phyloP scores from a whole-genome alignment of 2,113 vertebrate species.

The Lepus timidus region DNA sequence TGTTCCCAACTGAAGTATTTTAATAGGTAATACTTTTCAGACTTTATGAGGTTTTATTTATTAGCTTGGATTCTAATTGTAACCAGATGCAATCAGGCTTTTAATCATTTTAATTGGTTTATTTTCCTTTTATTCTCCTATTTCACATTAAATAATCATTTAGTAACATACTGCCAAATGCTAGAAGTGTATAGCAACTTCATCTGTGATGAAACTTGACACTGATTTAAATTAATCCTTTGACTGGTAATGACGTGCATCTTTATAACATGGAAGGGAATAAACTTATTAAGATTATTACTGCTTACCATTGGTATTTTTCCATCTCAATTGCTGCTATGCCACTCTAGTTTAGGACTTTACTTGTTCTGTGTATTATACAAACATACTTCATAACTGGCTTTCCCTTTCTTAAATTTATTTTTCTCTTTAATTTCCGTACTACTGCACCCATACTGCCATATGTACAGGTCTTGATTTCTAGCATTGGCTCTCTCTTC shows the following conservation, averaged over 20 bases:
- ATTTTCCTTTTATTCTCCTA: slow-evolving; percentile 61
- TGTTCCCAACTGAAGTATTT: slow-evolving; percentile 59
- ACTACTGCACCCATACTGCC: background rate
- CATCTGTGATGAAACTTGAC: slow-evolving; percentile 46
- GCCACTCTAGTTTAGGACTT: background rate
- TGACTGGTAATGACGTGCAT: slow-evolving; percentile 21
- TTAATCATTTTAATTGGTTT: slow-evolving; percentile 70
- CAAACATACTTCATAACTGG: background rate
- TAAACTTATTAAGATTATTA: slow-evolving; percentile 53
- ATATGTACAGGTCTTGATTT: background rate
- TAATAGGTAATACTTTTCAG: slow-evolving; percentile 61
- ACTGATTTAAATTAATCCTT: slow-evolving; percentile 45
- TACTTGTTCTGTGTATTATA: background rate
- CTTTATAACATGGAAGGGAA: slow-evolving; percentile 19
- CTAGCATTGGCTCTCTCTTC: background rate
- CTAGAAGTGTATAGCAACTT: background rate
- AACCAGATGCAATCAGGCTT: slow-evolving; percentile 61
- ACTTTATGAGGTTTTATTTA: slow-evolving; percentile 68
- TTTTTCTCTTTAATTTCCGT: slow-evolving; percentile 26
- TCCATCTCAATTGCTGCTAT: background rate
- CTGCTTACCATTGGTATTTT: slow-evolving; percentile 34
- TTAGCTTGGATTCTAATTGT: slow-evolving; percentile 69
- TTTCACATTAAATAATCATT: slow-evolving; percentile 47
- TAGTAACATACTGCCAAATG: slow-evolving; percentile 28
- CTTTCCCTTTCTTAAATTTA: slow-evolving; percentile 49